Evolutionary conservation across 2,888 invertebrate species (phyloP).

Genomic region (Agrochola lychnidis): DNA sequence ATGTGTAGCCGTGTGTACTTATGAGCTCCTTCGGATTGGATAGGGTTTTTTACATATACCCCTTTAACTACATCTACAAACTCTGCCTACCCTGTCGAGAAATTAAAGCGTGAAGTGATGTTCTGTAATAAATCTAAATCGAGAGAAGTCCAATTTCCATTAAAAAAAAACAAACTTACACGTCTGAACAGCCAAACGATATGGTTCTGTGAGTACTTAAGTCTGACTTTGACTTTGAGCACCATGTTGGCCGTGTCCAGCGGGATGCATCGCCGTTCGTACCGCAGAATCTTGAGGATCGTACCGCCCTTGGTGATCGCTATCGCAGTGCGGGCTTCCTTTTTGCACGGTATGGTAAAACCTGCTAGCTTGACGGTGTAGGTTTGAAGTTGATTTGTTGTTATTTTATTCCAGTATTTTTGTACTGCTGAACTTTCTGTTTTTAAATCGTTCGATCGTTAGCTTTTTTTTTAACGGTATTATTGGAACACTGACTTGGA

Average conservation of each 20-base stretch:
- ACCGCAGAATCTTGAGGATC: conserved; percentile 77
- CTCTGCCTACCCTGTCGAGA: too few relatives aligned
- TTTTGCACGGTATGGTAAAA: conserved; percentile 43
- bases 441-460: not conserved
- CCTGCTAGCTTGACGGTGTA: not conserved
- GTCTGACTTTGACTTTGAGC: conserved; percentile 90
- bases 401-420: not conserved
- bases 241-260: conserved; percentile 89
- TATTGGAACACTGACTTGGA: not conserved
- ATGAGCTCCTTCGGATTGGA: too few relatives aligned
- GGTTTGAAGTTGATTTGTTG: not conserved
- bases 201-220: conserved; percentile 91
- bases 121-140: too few relatives aligned
- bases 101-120: too few relatives aligned
- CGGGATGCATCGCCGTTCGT: conserved; percentile 85
- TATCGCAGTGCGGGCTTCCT: conserved; percentile 34
- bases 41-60: too few relatives aligned
- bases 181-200: conserved; percentile 91
- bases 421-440: not conserved
- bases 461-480: too few relatives aligned
- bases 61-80: too few relatives aligned
- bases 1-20: too few relatives aligned
- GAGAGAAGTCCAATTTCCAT: not conserved
- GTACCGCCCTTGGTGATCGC: conserved; percentile 40
- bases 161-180: conserved; percentile 80